Conservation (phyloP, 2,888 invertebrate species). For the Diadromus collaris region DNA sequence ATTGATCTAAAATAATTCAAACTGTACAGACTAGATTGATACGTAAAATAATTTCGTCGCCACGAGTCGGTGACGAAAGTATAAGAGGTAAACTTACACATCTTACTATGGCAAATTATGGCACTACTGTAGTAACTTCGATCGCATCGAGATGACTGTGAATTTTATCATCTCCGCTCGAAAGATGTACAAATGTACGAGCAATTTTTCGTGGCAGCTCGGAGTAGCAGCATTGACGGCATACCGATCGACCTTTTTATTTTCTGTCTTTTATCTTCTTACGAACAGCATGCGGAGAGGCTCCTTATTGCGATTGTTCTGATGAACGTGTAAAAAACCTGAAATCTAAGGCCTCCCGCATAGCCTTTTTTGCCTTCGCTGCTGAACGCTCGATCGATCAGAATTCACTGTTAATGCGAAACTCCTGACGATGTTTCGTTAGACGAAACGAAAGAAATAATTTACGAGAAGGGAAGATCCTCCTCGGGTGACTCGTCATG, state of each 20-base stretch:
- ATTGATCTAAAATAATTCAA: constrained; percentile 27
- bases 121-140: constrained; percentile 65
- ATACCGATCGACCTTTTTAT: not conserved
- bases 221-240: constrained; percentile 48
- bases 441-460: constrained; percentile 59
- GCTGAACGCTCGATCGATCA: constrained; percentile 22
- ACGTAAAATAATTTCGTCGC: constrained; percentile 34
- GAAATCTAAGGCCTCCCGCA: constrained; percentile 50
- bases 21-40: constrained; percentile 60
- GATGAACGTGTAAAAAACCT: constrained; percentile 63
- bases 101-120: constrained; percentile 74
- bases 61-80: constrained; percentile 22
- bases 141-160: constrained; percentile 43
- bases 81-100: constrained; percentile 33
- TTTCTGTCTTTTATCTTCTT: constrained; percentile 13
- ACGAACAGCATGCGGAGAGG: constrained; percentile 19
- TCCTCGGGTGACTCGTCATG: constrained; percentile 79
- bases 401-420: constrained; percentile 24
- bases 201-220: constrained; percentile 41
- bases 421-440: constrained; percentile 24
- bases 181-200: constrained; percentile 14
- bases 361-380: constrained; percentile 16
- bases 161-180: constrained; percentile 6
- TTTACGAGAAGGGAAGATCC: constrained; percentile 79
- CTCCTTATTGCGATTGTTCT: constrained; percentile 35